These are phyloP conservation scores for Macrotis lagotis DNA, from an alignment of 2,113 vertebrate species.

Conservation along the genomic window DNA sequence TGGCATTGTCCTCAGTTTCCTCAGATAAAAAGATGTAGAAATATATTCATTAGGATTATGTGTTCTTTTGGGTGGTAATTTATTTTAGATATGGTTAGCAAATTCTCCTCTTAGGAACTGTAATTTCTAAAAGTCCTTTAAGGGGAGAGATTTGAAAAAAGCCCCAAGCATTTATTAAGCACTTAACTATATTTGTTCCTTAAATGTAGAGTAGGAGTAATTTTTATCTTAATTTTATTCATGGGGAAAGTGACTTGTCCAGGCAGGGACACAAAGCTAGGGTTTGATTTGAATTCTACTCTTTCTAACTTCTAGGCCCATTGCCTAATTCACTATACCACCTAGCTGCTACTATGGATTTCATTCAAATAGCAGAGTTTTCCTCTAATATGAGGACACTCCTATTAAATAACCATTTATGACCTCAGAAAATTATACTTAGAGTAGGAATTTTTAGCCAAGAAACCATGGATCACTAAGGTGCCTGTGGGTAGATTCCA, in stretches of 20 bases:
- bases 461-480: not conserved
- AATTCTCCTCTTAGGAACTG: slow-evolving; percentile 11
- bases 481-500: not conserved
- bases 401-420: not conserved
- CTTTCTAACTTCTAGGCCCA: not conserved
- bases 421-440: not conserved
- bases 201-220: not conserved
- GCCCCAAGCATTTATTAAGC: not conserved
- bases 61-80: not conserved
- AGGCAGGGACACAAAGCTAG: not conserved
- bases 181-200: not conserved
- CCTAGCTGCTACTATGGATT: not conserved
- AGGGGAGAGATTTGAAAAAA: not conserved
- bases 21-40: not conserved
- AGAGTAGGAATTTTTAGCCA: not conserved
- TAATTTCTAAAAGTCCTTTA: not conserved
- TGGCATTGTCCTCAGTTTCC: not conserved
- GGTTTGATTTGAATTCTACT: not conserved
- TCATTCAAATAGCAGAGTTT: not conserved
- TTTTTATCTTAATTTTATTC: not conserved
- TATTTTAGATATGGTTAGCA: not conserved
- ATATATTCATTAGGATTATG: not conserved
- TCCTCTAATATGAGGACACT: not conserved
- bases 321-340: not conserved
- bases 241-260: not conserved